Evolutionary conservation across 1,140 invertebrate species (phyloP), one percentile per base, ranked within the genome.

Genomic region (Pachypeltis micranthus): DNA sequence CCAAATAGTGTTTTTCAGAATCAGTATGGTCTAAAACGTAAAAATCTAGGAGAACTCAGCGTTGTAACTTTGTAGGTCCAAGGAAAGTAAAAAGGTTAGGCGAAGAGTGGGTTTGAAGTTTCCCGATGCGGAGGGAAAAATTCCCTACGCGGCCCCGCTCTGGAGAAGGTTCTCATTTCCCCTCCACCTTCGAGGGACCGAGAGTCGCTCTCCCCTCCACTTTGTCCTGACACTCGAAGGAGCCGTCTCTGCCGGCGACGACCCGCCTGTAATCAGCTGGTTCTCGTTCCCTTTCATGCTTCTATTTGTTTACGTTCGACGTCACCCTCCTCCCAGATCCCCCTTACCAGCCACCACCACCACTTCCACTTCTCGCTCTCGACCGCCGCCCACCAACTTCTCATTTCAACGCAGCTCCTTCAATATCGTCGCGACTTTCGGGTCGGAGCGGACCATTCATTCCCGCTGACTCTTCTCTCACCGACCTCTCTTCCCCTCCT

Each of bases 231-330:
- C n/a, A 26, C 56, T 25, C 26, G 24, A 29, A 16, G 16, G 25
- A n/a, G 56, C 25, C 7, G 25, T 23, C 28, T 44, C 21, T 1
- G 56, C 59, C 39, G 60, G 64, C 44, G 56, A 44, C 25, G 25
- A 39, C 64, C 47, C 29, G 61, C 61, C 61, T 54, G 25, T 51
- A 63, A 59, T 63, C 31, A 39, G 31, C 31, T 39, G 31, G 31
- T 39, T 39, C 16, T 39, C 31, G 31, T 39, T 39, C 31, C 31
- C 31, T 39, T 39, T 39, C 31, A 39, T 39, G 31, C 31, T 16
- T 16, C 7, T 39, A 39, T 39, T 39, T 39, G 31, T 39, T 39
- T 39, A 39, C 31, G 31, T 39, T 39, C 31, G 31, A 39, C 31
- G 31, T 39, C 29, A 44, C 61, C 39, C 24, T 39, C 60, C 56